These are phyloP conservation scores for Hetaerina titia DNA, from an alignment of 2,888 invertebrate species.

Conservation along the genomic window DNA sequence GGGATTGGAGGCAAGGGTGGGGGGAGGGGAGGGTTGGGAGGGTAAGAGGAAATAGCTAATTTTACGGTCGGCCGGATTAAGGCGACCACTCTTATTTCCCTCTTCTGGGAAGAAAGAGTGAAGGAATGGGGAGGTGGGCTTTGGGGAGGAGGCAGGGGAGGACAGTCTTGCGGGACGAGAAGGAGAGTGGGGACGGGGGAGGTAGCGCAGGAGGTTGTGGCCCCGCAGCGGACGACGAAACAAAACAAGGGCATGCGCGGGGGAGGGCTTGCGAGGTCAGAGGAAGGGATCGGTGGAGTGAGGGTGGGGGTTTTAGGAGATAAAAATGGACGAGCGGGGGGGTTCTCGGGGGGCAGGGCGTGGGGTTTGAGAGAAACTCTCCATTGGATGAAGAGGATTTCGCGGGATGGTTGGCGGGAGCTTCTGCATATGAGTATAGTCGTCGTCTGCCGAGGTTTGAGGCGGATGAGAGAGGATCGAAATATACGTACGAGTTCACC, in stretches of 20 bases:
- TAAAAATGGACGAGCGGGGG: background rate
- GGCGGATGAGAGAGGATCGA: no score
- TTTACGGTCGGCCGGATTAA: slow-evolving; percentile 66
- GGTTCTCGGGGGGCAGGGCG: background rate
- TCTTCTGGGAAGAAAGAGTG: background rate
- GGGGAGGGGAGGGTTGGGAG: background rate
- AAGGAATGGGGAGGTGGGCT: background rate
- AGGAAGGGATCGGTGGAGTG: background rate
- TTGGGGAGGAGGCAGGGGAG: background rate
- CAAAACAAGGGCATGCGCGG: background rate
- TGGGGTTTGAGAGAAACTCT: background rate
- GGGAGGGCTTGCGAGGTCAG: background rate
- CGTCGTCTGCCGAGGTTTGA: no score
- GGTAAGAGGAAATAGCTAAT: slow-evolving; percentile 59
- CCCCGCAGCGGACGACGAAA: background rate
- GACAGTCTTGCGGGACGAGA: background rate
- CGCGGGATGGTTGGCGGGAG: no score
- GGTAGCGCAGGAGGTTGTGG: background rate
- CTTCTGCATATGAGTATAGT: no score
- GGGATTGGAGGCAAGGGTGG: slow-evolving; percentile 8
- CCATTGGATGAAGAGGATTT: no score
- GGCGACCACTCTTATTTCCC: slow-evolving; percentile 60
- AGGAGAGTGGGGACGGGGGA: background rate
- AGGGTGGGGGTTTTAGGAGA: background rate
- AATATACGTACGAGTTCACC: no score